phyloP scores from a whole-genome alignment of 2,797 vertebrate genomes.

The Staurois parvus region DNA sequence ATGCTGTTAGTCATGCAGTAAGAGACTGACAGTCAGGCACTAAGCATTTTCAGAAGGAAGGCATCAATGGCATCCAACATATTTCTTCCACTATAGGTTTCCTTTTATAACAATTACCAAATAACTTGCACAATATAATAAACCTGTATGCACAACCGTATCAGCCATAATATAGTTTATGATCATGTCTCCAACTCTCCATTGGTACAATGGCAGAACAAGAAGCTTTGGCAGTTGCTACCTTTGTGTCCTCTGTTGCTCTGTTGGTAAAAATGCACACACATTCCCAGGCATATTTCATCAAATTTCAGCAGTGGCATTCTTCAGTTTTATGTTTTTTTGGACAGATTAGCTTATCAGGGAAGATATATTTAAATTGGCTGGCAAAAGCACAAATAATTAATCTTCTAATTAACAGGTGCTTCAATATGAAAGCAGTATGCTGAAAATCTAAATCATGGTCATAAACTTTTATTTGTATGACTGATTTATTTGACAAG shows the following conservation, averaged over 20 bases:
- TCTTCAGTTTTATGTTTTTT: background rate
- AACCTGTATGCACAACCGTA: too few species aligned
- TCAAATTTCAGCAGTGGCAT: background rate
- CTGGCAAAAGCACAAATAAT: constrained; percentile 1
- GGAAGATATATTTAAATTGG: background rate
- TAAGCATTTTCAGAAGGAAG: too few species aligned
- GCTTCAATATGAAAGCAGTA: background rate
- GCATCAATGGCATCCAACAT: too few species aligned
- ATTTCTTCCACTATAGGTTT: too few species aligned
- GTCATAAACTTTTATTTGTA: background rate
- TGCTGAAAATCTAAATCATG: too few species aligned
- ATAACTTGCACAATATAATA: too few species aligned
- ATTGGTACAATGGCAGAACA: background rate
- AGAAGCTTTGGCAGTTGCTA: too few species aligned
- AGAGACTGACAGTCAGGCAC: too few species aligned
- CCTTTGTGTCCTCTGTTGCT: background rate
- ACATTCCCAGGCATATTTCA: background rate
- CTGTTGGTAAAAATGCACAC: background rate
- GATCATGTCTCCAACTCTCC: too few species aligned
- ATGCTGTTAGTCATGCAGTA: too few species aligned
- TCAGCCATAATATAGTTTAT: too few species aligned
- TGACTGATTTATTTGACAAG: background rate
- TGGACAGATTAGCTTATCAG: background rate
- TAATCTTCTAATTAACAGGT: background rate
- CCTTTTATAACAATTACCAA: too few species aligned